Evolutionary conservation across 2,797 vertebrate genomes (phyloP), one percentile per base, ranked within the genome.

Genomic region (Platalea minor): DNA sequence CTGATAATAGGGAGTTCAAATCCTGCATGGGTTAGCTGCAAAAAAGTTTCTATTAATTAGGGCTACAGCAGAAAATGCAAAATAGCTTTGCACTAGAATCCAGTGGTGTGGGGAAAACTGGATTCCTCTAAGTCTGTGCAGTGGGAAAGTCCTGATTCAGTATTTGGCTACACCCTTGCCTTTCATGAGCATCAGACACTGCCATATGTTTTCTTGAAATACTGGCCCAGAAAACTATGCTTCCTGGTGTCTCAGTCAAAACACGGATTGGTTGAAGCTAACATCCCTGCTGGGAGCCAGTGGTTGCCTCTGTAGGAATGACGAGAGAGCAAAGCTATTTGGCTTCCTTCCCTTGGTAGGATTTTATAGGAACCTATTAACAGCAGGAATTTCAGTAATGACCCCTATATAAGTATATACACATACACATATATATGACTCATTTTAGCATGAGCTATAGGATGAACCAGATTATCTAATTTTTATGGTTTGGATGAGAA

Each of bases 261-360:
- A 79, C 74, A 84, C 83, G 84, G 83, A 85, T 60, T 91, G 91
- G 80, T 70, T 5, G 67, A 73, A 80, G 85, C 79, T 85, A 78
- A 90, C 70, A 53, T 48, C 63, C 89, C 85, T 86, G 74, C 94
- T 93, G 94, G 67, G 70, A 82, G 83, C 41, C 93, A 78, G 63
- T 37, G 85, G 43, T 37, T 90, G 89, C 70, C 88, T 84, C 79
- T 41, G 48, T 29, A 45, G 80, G 89, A 81, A 74, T 39, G 45
- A 70, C 41, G 67, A 91, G 65, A 89, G 56, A 11, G 70, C 81
- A 89, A 93, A 93, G 65, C 85, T 94, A 35, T 93, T 76, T 95
- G 96, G 93, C 85, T 85, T 86, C 13, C 63, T 91, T 90, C 67
- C 73, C 90, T 93, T 90, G 63, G 53, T 81, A 88, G 41, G 43